Percentiles rank a stretch among this genome's conserved stretches.
Conservation (phyloP, 2,888 invertebrate genomes). For the Idaea biselata region DNA sequence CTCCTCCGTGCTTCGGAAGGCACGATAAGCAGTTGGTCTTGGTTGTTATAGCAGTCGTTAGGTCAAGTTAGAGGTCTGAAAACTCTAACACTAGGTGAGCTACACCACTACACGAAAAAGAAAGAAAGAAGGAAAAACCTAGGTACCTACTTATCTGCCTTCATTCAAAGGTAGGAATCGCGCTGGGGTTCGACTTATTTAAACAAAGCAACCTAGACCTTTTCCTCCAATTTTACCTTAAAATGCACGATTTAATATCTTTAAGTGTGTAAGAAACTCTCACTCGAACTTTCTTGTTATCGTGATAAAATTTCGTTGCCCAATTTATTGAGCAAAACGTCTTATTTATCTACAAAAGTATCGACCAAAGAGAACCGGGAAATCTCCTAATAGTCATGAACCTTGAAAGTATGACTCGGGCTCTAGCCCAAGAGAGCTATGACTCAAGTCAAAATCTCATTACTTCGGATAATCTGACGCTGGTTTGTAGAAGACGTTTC, state of each 20-base stretch:
- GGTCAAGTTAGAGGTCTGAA: no score
- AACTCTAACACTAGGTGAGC: no score
- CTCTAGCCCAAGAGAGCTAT: constrained; percentile 60
- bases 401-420: constrained; percentile 61
- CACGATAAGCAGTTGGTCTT: no score
- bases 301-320: constrained; percentile 39
- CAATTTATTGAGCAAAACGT: constrained; percentile 40
- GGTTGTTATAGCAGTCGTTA: no score
- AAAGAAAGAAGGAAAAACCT: no score
- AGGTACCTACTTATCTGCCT: no score
- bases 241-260: constrained; percentile 17
- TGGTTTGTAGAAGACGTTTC: constrained; percentile 43
- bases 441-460: constrained; percentile 65
- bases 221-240: neutral
- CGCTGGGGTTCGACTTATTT: no score
- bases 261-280: constrained; percentile 18
- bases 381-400: constrained; percentile 61
- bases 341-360: constrained; percentile 49
- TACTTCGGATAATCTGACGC: constrained; percentile 63
- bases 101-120: no score
- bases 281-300: constrained; percentile 23
- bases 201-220: no score
- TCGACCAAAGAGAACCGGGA: constrained; percentile 48
- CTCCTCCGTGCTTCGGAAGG: no score
- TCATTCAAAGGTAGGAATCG: no score